phyloP scores from a whole-genome alignment of 2,797 vertebrate genomes.

The Muscicapa comitata region DNA sequence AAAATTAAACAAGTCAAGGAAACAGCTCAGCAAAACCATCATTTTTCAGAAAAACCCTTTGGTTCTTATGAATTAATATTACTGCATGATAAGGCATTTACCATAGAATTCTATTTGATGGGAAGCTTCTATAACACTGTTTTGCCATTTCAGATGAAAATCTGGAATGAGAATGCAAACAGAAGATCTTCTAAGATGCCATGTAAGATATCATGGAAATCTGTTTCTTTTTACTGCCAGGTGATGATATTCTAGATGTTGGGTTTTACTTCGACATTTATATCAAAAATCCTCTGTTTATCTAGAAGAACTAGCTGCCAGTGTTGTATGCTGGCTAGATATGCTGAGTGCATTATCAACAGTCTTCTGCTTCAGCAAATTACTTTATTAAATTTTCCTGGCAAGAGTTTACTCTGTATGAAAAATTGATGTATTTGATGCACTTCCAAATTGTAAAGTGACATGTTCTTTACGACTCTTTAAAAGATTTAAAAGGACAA shows the following conservation, averaged over 20 bases:
- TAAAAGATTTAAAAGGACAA: background rate
- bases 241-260: background rate
- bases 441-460: background rate
- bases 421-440: slow-evolving; percentile 1
- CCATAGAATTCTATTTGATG: background rate
- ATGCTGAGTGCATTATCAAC: background rate
- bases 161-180: background rate
- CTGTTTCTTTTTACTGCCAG: background rate
- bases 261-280: background rate
- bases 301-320: background rate
- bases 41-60: background rate
- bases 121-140: background rate
- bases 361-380: slow-evolving; percentile 5
- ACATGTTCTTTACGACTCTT: background rate
- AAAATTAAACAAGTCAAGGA: background rate
- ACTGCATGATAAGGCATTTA: background rate
- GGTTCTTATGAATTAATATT: background rate
- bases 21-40: background rate
- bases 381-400: slow-evolving; percentile 33
- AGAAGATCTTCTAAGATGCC: background rate
- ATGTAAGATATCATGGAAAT: background rate
- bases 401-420: background rate
- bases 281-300: background rate
- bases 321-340: background rate
- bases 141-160: background rate